These are phyloP conservation scores for Micronisus gabar DNA, from an alignment of 2,113 vertebrate species.

Conservation along the genomic window DNA sequence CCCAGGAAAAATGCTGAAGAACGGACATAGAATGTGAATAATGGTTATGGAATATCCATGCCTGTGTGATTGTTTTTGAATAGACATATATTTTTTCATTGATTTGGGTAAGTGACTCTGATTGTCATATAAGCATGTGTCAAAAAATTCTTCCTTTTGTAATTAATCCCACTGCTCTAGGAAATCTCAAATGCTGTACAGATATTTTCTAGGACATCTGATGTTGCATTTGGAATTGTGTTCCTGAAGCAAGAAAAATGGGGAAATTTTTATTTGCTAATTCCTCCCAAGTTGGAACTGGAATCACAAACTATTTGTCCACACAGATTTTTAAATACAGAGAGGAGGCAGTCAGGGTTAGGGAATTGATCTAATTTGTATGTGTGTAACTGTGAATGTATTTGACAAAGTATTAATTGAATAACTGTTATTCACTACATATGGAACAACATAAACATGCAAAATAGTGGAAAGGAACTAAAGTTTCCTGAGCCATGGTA, in stretches of 20 bases:
- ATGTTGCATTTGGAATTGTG: background rate
- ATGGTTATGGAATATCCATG: background rate
- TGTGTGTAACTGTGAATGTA: background rate
- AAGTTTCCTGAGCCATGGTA: background rate
- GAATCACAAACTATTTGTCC: background rate
- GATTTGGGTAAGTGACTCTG: background rate
- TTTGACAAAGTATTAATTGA: background rate
- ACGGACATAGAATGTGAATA: background rate
- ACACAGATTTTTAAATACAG: background rate
- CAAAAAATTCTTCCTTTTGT: background rate
- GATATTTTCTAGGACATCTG: background rate
- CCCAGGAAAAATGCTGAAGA: background rate
- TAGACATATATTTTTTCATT: background rate
- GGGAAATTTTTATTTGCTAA: background rate
- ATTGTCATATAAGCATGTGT: background rate
- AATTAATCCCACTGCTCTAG: background rate
- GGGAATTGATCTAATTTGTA: background rate
- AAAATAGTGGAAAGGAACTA: background rate
- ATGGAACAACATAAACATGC: background rate
- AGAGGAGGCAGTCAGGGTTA: background rate
- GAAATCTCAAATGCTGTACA: background rate
- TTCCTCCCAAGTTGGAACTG: background rate
- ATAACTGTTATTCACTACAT: background rate
- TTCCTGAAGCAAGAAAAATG: background rate
- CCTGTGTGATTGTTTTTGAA: background rate